Conservation (phyloP, 2,888 invertebrate species). For the Lysandra coridon region DNA sequence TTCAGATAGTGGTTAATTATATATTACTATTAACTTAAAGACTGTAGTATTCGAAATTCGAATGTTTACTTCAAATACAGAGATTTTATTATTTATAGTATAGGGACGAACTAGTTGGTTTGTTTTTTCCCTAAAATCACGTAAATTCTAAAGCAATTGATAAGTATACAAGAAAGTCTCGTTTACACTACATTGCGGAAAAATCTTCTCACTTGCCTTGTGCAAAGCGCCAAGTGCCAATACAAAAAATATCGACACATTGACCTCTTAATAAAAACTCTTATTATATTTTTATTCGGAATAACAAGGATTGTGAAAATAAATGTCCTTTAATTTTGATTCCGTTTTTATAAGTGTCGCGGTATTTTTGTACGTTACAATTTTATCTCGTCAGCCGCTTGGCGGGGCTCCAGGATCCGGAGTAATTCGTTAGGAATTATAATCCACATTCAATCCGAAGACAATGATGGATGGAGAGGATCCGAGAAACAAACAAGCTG, state of each 20-base stretch:
- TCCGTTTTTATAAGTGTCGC: conserved; percentile 2
- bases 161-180: no score
- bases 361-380: not conserved
- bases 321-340: conserved; percentile 1
- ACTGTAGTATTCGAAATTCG: no score
- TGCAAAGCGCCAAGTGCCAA: not conserved
- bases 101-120: no score
- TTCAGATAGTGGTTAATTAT: not conserved
- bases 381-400: not conserved
- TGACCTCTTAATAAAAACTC: not conserved
- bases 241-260: not conserved
- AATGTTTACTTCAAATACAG: no score
- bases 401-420: not conserved
- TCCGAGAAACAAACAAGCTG: not conserved
- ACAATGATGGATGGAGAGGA: conserved; percentile 1
- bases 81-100: no score
- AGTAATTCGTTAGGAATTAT: not conserved
- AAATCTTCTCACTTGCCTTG: not conserved
- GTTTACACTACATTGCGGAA: not conserved
- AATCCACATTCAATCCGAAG: not conserved
- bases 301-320: conserved; percentile 14
- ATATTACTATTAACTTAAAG: no score
- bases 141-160: no score
- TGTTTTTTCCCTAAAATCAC: no score
- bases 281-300: not conserved